Base-by-base conservation (phyloP, 2,113 vertebrate genomes). In the Clarias batrachus region DNA sequence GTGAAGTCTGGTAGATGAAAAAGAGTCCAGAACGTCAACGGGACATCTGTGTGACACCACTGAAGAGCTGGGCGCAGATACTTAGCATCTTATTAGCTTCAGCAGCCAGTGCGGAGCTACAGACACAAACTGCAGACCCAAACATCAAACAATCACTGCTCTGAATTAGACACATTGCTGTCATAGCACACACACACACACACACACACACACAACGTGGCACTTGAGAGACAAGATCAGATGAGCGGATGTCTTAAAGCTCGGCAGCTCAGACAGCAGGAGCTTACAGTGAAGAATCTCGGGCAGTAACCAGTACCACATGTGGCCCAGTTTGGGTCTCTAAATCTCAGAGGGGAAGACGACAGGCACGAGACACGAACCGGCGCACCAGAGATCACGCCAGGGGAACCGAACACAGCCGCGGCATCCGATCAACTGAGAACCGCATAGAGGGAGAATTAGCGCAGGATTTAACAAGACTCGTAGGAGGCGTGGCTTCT, bases 301-400 rank as follows among this genome's bases (percentile, higher is more conserved):
- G 41, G 76, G 16, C 62, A 82, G 33, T 90, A 92, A 93, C 37
- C 86, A 79, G 84, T 91, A 84, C 86, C 93, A 93, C 74, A 90
- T 92, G 92, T 88, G 85, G 54, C 8, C 25, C 84, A 81, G 89
- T 85, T 71, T 60, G 73, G 83, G 83, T 21, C 71, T 88, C 37
- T 92, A 91, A 92, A 92, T 93, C 89, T 91, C 88, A 85, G 48
- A n/a, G 7, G 66, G 66, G 87, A 60, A 78, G 85, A 90, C 86
- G 91, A 91, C 87, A 88, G 87, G 41, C 85, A 59, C 65, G 27
- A 89, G 68, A 41, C 74, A 65, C 54, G 66, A 84, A 82, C 48
- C 77, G 19, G 27, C 12, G 8, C 12, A 68, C 70, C 82, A 41
- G 74, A 66, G 52, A 68, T 66, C 59, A 79, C 71, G 52, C 76